A percentile compares a stretch with the other conserved stretches of the same genome.
Conservation (phyloP, 2,888 invertebrate species). For the Selenia dentaria region DNA sequence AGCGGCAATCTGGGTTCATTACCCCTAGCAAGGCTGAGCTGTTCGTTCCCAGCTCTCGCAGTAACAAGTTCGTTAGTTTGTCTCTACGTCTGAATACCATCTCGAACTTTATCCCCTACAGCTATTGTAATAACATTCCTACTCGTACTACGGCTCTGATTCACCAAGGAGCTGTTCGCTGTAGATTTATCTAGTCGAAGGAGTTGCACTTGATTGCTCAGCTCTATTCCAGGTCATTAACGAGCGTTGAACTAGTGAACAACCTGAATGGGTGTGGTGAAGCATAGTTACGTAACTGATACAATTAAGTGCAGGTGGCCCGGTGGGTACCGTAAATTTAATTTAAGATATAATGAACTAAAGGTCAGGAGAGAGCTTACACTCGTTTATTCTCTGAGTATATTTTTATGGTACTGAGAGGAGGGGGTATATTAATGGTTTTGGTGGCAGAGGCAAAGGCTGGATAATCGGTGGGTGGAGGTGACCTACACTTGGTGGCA, state of each 20-base stretch:
- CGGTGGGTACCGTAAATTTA: too few relatives aligned
- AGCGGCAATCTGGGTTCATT: conserved; percentile 46
- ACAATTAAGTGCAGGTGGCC: not conserved
- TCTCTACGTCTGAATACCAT: conserved; percentile 38
- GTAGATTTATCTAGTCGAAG: conserved; percentile 26
- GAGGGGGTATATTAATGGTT: too few relatives aligned
- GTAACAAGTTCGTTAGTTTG: conserved; percentile 53
- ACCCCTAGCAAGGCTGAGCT: conserved; percentile 38
- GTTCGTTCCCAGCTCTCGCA: conserved; percentile 33
- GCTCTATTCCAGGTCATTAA: conserved; percentile 46
- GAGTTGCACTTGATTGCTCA: conserved; percentile 38
- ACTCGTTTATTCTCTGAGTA: too few relatives aligned
- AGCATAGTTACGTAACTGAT: not conserved
- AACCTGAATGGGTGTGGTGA: conserved; percentile 25
- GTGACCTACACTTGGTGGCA: too few relatives aligned
- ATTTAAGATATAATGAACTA: not conserved
- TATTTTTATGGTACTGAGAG: too few relatives aligned
- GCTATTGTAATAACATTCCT: conserved; percentile 43
- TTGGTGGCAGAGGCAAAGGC: too few relatives aligned
- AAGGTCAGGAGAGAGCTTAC: too few relatives aligned
- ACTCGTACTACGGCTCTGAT: conserved; percentile 20
- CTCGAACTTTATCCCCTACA: conserved; percentile 38
- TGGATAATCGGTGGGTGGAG: too few relatives aligned
- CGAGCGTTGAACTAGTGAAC: conserved; percentile 31
- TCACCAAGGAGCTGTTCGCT: conserved; percentile 25